phyloP scores from a whole-genome alignment of 2,888 invertebrate genomes.

The Ochropleura plecta region DNA sequence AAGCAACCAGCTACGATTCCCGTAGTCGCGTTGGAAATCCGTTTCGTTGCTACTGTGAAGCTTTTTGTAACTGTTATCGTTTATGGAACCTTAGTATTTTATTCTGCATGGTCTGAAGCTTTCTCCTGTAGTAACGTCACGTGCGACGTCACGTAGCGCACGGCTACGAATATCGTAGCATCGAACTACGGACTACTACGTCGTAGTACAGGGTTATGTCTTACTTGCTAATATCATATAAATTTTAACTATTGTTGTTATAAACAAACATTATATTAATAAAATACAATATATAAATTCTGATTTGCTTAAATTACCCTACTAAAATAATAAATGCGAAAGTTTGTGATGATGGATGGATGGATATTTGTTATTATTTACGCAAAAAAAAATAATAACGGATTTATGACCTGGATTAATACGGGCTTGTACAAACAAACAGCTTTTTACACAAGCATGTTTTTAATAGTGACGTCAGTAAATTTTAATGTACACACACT shows the following conservation, averaged over 20 bases:
- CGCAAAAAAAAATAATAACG: too few relatives aligned
- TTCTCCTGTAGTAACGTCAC: constrained; percentile 24
- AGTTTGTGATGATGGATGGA: too few relatives aligned
- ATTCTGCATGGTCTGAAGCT: constrained; percentile 28
- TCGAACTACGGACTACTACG: constrained; percentile 2
- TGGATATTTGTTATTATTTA: too few relatives aligned
- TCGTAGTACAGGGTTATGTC: not conserved
- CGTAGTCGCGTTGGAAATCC: not conserved
- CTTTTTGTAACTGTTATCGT: not conserved
- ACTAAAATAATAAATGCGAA: too few relatives aligned
- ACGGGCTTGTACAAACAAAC: too few relatives aligned
- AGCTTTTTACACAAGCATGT: not conserved
- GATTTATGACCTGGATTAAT: too few relatives aligned
- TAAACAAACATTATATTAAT: not conserved
- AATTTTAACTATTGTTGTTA: not conserved
- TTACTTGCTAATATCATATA: not conserved
- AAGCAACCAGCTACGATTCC: not conserved
- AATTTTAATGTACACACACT: not conserved
- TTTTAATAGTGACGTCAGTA: not conserved
- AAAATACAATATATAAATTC: not conserved
- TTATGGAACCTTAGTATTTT: constrained; percentile 44
- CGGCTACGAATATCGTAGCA: constrained; percentile 25
- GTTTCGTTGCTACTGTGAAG: not conserved
- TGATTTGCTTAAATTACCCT: not conserved
- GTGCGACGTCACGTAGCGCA: constrained; percentile 22